Evolutionary conservation across 2,797 vertebrate species (phyloP), one percentile per base, ranked within the genome.

Genomic region (Eulemur mongoz): DNA sequence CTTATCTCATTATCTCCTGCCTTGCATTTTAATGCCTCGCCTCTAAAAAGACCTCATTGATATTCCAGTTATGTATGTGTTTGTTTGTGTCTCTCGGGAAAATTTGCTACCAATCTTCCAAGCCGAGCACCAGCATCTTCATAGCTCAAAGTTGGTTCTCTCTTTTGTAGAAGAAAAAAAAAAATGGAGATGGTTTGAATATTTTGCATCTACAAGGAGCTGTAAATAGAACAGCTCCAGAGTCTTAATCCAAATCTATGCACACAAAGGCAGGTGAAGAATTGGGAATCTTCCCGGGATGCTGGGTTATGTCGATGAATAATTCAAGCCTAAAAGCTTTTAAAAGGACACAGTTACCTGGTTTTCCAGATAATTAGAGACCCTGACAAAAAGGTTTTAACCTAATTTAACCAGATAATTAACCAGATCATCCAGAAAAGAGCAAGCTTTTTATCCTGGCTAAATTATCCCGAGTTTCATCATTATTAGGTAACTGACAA

Each of bases 1-100:
- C 97, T 99, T 98, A 98, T 98, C 98, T 99, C 98, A 98, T 99
- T 98, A 98, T 98, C 98, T 98, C 96, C 98, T 98, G 98, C 98
- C 98, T 98, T 99, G 98, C 98, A 99, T 99, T 98, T 99, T 99
- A 99, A 99, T 99, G 98, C 67, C 98, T 96, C 76, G 89, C 97
- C 97, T 99, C 98, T 98, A 98, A 98, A 98, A 98, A 98, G 98
- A 94, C 98, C 98, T 99, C 98, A 98, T 99, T 99, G 98, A 98
- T 98, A 99, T 99, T 98, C 98, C 30, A 93, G 97, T 98, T 98
- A 40, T 27, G 98, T 97, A 81, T 97, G 95, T 98, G 98, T 98
- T 98, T 98, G 98, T 98, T 98, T 98, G 98, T 98, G 98, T 99
- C 98, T 98, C 98, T 98, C 97, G 98, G 98, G 98, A 98, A 98